Evolutionary conservation across 1,140 invertebrate genomes (phyloP).

Genomic region (Zophobas morio): DNA sequence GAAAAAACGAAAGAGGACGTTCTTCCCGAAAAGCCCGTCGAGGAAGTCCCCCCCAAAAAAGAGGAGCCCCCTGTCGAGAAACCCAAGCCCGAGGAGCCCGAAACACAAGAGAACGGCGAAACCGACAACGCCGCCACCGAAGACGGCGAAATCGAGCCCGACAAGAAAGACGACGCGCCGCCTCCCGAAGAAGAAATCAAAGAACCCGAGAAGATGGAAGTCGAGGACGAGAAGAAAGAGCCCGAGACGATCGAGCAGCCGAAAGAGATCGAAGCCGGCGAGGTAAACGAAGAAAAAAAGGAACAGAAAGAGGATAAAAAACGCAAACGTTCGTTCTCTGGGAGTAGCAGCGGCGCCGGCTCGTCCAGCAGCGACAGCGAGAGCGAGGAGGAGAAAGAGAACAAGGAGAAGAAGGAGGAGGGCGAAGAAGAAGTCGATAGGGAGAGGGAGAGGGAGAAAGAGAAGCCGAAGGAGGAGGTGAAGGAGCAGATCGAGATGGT

Average conservation of each 20-base stretch:
- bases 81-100: constrained; percentile 65
- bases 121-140: constrained; percentile 58
- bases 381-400: constrained; percentile 62
- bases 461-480: constrained; percentile 64
- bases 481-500: constrained; percentile 60
- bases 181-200: constrained; percentile 51
- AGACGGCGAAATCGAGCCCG: constrained; percentile 56
- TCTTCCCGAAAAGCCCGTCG: constrained; percentile 64
- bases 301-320: constrained; percentile 59
- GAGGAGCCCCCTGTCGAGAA: constrained; percentile 58
- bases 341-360: constrained; percentile 65
- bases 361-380: constrained; percentile 66
- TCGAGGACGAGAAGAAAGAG: constrained; percentile 57
- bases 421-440: constrained; percentile 64
- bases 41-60: constrained; percentile 59
- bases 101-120: constrained; percentile 61
- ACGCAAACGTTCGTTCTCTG: constrained; percentile 65
- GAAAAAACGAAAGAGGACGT: constrained; percentile 66
- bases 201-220: constrained; percentile 55
- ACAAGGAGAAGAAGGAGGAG: constrained; percentile 54
- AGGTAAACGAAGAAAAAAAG: constrained; percentile 51
- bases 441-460: constrained; percentile 67
- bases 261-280: constrained; percentile 57
- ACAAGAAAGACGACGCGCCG: constrained; percentile 63
- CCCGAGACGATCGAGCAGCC: constrained; percentile 50